These are phyloP conservation scores for Orthonychiurus folsomi DNA, from an alignment of 2,888 invertebrate species.

Conservation along the genomic window DNA sequence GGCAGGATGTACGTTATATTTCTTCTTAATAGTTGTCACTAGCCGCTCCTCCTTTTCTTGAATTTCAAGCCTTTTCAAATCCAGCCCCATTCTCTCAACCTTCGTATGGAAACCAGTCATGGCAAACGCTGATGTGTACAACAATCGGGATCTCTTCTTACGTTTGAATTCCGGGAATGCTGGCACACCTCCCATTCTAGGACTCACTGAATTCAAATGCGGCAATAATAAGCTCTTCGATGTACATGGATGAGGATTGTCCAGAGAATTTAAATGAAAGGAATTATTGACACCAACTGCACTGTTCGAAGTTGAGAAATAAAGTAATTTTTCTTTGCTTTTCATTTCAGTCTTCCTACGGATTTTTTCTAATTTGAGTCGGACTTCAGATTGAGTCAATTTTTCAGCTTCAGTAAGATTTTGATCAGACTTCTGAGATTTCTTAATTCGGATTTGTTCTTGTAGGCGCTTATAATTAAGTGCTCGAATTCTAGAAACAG, in stretches of 20 bases:
- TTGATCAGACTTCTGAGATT: constrained; percentile 22
- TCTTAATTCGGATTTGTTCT: constrained; percentile 34
- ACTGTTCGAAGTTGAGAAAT: too few relatives aligned
- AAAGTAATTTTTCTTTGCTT: too few relatives aligned
- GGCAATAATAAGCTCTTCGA: too few relatives aligned
- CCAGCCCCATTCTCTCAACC: constrained; percentile 82
- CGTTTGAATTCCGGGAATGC: neutral
- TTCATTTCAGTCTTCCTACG: constrained; percentile 53
- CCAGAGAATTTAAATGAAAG: too few relatives aligned
- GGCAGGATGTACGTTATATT: constrained; percentile 89
- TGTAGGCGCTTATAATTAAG: constrained; percentile 28
- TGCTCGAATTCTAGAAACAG: constrained; percentile 25
- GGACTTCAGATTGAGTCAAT: constrained; percentile 51
- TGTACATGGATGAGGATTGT: too few relatives aligned
- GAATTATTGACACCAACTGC: too few relatives aligned
- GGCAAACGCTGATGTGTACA: constrained; percentile 84
- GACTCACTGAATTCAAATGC: neutral
- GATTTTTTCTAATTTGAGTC: constrained; percentile 73
- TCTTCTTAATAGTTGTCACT: constrained; percentile 74
- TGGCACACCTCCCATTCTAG: neutral
- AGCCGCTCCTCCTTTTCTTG: constrained; percentile 75
- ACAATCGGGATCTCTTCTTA: constrained; percentile 74
- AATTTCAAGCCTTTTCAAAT: constrained; percentile 68
- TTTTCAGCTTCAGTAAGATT: constrained; percentile 25
- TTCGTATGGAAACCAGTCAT: constrained; percentile 71